These are phyloP conservation scores for Phyto melanocephala DNA, from an alignment of 2,888 invertebrate genomes.

Conservation along the genomic window DNA sequence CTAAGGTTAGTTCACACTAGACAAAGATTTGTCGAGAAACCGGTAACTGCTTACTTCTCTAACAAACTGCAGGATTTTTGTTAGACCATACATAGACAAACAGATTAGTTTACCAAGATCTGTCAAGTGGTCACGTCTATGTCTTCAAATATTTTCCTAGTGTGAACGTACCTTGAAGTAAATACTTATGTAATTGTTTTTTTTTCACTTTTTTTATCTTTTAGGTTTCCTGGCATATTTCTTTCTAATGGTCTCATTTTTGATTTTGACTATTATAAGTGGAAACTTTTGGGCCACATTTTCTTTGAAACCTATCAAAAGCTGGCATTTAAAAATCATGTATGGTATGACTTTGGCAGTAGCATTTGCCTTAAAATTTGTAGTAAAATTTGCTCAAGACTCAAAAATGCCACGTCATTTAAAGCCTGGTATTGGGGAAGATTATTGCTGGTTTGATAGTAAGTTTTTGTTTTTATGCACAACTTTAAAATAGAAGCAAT, in stretches of 20 bases:
- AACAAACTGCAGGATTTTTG: too few species aligned
- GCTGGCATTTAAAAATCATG: slow-evolving; percentile 69
- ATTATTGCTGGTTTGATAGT: slow-evolving; percentile 74
- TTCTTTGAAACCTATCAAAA: slow-evolving; percentile 64
- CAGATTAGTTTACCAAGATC: too few species aligned
- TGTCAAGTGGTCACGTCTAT: too few species aligned
- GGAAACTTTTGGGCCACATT: slow-evolving; percentile 72
- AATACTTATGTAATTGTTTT: too few species aligned
- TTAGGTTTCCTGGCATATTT: slow-evolving; percentile 73
- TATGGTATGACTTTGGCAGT: slow-evolving; percentile 64
- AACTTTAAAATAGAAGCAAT: neutral
- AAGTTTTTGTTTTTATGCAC: slow-evolving; percentile 14
- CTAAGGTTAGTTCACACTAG: too few species aligned
- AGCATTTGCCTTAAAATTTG: slow-evolving; percentile 68
- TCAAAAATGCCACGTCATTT: slow-evolving; percentile 69
- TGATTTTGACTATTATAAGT: slow-evolving; percentile 71
- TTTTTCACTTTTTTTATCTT: neutral
- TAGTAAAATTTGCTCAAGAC: slow-evolving; percentile 71
- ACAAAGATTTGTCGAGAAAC: too few species aligned
- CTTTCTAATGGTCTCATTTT: slow-evolving; percentile 72
- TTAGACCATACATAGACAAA: too few species aligned
- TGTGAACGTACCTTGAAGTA: too few species aligned
- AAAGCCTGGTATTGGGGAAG: slow-evolving; percentile 73
- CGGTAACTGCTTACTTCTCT: too few species aligned
- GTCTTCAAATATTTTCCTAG: too few species aligned